Base-by-base conservation (phyloP, 2,797 vertebrate genomes). In the Argya squamiceps region DNA sequence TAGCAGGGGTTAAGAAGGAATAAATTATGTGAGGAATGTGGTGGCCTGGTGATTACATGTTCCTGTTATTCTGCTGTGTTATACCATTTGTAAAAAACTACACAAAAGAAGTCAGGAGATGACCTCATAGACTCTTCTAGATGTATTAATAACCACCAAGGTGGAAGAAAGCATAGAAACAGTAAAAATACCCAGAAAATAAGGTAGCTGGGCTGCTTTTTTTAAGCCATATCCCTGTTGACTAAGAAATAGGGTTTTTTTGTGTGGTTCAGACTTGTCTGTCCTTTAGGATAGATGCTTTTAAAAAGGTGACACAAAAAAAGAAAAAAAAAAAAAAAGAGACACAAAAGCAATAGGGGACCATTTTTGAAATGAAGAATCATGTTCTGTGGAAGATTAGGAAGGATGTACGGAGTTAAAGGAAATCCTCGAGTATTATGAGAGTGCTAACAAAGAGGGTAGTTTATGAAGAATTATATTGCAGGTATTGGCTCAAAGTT, bases 381-480 rank as follows among this genome's bases (percentile, higher is more conserved):
- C 2, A 6, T 13, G 32, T 34, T 84, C 30, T 44, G 4, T 8
- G 2, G 26, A 37, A 37, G 41, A 74, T 67, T 62, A 74, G 5
- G 15, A n/a, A 73, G 59, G 9, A 34, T 8, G 8, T 6, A 10
- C 39, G 43, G 36, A 58, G 9, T n/a, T 39, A 47, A 78, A 77
- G 44, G 53, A 80, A 70, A 69, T 22, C 11, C 22, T 16, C 14
- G 27, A 71, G 15, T 36, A 23, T 55, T 8, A 2, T 3, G 8
- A 56, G 24, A 36, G 23, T 4, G 29, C 14, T 56, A 30, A 32
- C 0, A 0, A 60, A 78, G 24, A 79, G 12, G 12, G 24, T 3
- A 11, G 30, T 17, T 93, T 32, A 32, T 59, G 15, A 73, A 82
- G 36, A 82, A 41, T 2, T 41, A 12, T 15, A 11, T 2, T 43